Evolutionary conservation across 2,888 invertebrate genomes (phyloP), one percentile per base, ranked within the genome.

Genomic region (Hemaris fuciformis): DNA sequence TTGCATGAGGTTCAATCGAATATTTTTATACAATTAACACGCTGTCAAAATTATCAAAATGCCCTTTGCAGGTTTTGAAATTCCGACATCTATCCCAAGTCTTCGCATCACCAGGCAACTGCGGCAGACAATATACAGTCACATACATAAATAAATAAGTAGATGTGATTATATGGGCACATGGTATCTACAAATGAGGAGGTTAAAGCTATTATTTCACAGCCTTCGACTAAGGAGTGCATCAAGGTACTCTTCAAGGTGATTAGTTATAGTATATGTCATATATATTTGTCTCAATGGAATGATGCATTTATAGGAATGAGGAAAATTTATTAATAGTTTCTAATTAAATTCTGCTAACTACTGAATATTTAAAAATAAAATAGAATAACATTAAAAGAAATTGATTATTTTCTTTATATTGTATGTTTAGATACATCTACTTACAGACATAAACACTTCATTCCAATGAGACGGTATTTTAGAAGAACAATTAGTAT

Each of bases 201-300:
- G 88, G 88, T 91, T 91, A 92, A 92, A 92, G 91, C 91, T 91
- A 87, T 83, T 81, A 85, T 81, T 81, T 91, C 91, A 92, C 91
- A 92, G 91, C 91, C 91, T 84, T 89, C 80, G 84, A 86, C 85
- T 82, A 80, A 88, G 86, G 83, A 88, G 85, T 88, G 88, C 83
- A 70, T 72, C 69, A 74, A 74, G 69, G 70, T 79, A 78, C 71
- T 71, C 70, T 66, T 69, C 70, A 63, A 64, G 64, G 62, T 67
- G 66, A 74, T 59, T 23, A 59, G 31, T 62, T 63, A 42, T 38
- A 38, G 3, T 38, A 38, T 25, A 7, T 25, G 8, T 53, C n/a
- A n/a, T 46, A 23, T 23, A 53, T 27, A 31, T 10, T 18, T 31
- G 31, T 31, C 18, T 10, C 18, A 31, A 20, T 53, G 31, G 3